Base-by-base conservation (phyloP, 2,797 vertebrate genomes). In the Lithobates pipiens region DNA sequence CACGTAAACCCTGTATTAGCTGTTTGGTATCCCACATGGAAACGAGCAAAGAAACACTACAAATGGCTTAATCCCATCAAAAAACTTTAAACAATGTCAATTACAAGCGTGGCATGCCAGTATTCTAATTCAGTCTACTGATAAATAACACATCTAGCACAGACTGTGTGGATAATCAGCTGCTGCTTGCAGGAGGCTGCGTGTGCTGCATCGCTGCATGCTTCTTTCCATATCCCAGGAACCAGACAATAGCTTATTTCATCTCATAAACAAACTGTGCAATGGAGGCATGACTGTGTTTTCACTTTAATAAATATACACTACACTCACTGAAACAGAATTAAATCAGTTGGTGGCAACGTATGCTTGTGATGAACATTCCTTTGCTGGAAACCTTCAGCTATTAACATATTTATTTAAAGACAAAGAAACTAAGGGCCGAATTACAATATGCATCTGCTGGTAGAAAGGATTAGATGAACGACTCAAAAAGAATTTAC, bases 31-130 rank as follows among this genome's bases (percentile, higher is more conserved):
- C 85, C 85, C 76, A 69, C 85, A 76, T 79, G 76, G 76, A 78
- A 83, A 68, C 57, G 18, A 78, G 69, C 74, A 83, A 77, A 86
- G 85, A 83, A 86, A 86, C 70, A 79, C 69, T 68, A 83, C 76
- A 86, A 86, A 86, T 86, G 76, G 57, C 42, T 75, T 83, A 86
- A 86, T 86, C 75, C 85, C 85, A 86, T 86, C 80, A 86, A 86
- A 83, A 32, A 86, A 86, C 68, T 74, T 75, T 78, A 86, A 86
- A 83, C 85, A 86, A 83, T 86, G 80, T 86, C 75, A 83, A 83
- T 86, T 83, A 86, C 76, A 82, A 86, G 80, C 69, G 7, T 78
- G 69, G 80, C 61, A 83, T 75, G 85, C 80, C 75, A 74, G 69
- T 83, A 86, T 86, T 82, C 76, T 77, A 86, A 86, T 82, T 73